These are phyloP conservation scores for Acestrorhynchus altus DNA, from an alignment of 2,797 vertebrate genomes.

Conservation along the genomic window DNA sequence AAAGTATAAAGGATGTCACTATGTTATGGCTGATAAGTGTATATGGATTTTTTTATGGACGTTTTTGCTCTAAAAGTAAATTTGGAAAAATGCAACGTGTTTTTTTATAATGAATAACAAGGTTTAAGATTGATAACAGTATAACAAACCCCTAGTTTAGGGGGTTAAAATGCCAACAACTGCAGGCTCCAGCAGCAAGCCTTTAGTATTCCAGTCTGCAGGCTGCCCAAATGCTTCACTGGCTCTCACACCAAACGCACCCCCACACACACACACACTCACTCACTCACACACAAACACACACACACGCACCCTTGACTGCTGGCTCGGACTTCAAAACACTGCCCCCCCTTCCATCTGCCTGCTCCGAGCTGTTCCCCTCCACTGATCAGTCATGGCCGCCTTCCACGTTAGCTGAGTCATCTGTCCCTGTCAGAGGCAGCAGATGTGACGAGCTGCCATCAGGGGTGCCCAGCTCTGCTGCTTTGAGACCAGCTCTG, in stretches of 20 bases:
- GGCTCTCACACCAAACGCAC: background rate
- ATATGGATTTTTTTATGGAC: no score
- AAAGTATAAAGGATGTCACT: no score
- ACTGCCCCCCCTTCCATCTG: slow-evolving; percentile 4
- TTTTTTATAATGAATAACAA: background rate
- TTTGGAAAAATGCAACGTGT: no score
- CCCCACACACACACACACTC: slow-evolving; percentile 14
- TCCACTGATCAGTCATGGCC: slow-evolving; percentile 17
- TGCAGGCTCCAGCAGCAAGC: background rate
- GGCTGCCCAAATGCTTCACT: slow-evolving; percentile 9
- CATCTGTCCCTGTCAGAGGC: slow-evolving; percentile 5
- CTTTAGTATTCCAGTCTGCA: slow-evolving; percentile 9
- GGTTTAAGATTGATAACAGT: background rate
- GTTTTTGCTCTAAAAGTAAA: no score
- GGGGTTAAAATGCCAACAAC: background rate
- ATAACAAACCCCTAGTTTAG: background rate
- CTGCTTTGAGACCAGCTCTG: background rate
- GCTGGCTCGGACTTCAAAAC: slow-evolving; percentile 14
- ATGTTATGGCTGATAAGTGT: no score
- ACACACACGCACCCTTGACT: background rate
- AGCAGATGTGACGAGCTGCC: slow-evolving; percentile 1
- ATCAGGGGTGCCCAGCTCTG: background rate
- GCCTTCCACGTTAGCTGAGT: slow-evolving; percentile 19
- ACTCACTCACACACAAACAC: no score
- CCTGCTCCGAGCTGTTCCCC: slow-evolving; percentile 1